Conservation (phyloP, 2,888 invertebrate genomes). For the Cheilosia vernalis region DNA sequence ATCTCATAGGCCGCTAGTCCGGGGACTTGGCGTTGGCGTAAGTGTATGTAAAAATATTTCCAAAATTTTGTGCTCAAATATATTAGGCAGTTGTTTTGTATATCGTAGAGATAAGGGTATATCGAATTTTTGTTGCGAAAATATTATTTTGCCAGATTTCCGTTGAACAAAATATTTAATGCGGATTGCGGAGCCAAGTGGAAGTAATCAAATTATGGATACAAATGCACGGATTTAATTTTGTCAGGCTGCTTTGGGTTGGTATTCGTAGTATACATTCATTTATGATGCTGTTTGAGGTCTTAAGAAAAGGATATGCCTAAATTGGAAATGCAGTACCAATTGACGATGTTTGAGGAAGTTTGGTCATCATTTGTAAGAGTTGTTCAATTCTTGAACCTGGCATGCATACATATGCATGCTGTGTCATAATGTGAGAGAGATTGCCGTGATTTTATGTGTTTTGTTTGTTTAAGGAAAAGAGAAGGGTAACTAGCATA, state of each 20-base stretch:
- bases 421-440: too few species aligned
- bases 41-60: conserved; percentile 35
- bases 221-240: conserved; percentile 39
- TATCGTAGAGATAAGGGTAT: conserved; percentile 36
- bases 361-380: too few species aligned
- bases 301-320: too few species aligned
- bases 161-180: conserved; percentile 44
- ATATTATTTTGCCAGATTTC: conserved; percentile 52
- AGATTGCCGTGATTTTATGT: too few species aligned
- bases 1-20: conserved; percentile 1
- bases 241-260: conserved; percentile 22
- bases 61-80: conserved; percentile 40
- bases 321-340: too few species aligned
- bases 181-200: conserved; percentile 37
- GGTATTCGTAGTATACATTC: conserved; percentile 4
- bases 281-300: conserved; percentile 7
- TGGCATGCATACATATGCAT: too few species aligned
- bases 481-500: too few species aligned
- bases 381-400: too few species aligned
- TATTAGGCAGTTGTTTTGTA: conserved; percentile 10
- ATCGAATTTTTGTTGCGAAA: conserved; percentile 44
- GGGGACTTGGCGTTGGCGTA: not conserved
- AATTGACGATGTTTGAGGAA: too few species aligned
- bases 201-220: conserved; percentile 41
- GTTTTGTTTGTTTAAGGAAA: too few species aligned